Evolutionary conservation across 2,888 invertebrate species (phyloP).

Genomic region (Acanthopleura granulata): DNA sequence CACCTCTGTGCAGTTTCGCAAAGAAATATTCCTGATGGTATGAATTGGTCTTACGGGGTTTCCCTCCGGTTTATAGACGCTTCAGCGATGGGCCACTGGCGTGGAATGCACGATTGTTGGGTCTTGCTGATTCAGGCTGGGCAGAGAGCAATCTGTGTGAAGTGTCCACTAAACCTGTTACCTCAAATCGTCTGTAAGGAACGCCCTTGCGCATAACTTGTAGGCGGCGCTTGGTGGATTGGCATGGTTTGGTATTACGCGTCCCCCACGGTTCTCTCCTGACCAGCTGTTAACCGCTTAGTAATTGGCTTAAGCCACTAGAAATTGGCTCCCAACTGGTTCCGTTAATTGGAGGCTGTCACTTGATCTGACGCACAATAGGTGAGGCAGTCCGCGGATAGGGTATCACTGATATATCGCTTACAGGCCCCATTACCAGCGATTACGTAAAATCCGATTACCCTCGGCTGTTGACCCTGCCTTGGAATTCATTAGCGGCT

Average conservation of each 20-base stretch:
- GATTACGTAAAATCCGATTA: slow-evolving; percentile 6
- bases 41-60: no score
- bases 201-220: not conserved
- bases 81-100: no score
- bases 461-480: not conserved
- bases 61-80: no score
- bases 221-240: not conserved
- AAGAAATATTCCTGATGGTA: no score
- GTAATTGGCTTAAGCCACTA: not conserved
- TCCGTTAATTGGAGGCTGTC: not conserved
- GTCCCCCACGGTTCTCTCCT: not conserved
- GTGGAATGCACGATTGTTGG: no score
- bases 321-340: not conserved
- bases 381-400: no score
- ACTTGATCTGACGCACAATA: not conserved
- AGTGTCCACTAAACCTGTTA: no score
- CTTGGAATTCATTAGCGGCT: not conserved
- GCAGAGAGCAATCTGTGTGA: no score
- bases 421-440: not conserved
- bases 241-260: not conserved
- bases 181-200: no score
- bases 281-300: not conserved
- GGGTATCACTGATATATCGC: not conserved
- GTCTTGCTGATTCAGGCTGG: no score
- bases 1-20: no score